Base-by-base conservation (phyloP, 2,888 invertebrate genomes). In the Girardia tigrina region DNA sequence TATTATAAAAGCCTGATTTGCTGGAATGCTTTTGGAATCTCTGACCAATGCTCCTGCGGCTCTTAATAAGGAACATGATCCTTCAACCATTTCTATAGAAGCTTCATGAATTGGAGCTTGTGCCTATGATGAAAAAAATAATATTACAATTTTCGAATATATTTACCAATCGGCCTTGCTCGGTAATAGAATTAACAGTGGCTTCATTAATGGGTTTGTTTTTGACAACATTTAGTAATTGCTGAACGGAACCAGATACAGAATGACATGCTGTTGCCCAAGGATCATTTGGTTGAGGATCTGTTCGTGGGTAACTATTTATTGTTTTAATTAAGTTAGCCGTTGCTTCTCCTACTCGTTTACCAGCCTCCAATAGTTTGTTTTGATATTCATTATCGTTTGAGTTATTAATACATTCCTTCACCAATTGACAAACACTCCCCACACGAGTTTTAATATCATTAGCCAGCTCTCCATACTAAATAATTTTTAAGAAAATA, bases 21-120 rank as follows among this genome's bases (percentile, higher is more conserved):
- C 56, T 56, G 56, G 56, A 56, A 56, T 56, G 56, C 56, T 56
- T n/a, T 56, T 56, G n/a, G 56, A 56, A 16, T 56, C 56, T 16
- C n/a, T 56, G 23, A 56, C 56, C 23, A 56, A 56, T 8, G 56
- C 56, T 6, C 56, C 56, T 20, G 56, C 56, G n/a, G 56, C 56
- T 56, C 56, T 56, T 16, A 56, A 56, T 56, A 56, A 56, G 6
- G 56, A 56, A 56, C 56, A 56, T 16, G 56, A 56, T 20, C 56
- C 56, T 8, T 56, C 56, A 56, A 56, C 56, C 4, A 56, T 16
- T 8, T 56, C 56, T 20, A 56, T 56, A 8, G 56, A 56, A 12
- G 56, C 56, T 56, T 56, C 20, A 56, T 56, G 56, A 56, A 56
- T 56, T 56, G 4, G 8, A n/a, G n/a, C 23, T 56, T 56, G 56